Evolutionary conservation across 2,113 vertebrate genomes (phyloP), one percentile per base, ranked within the genome.

Genomic region (Otolemur garnettii): DNA sequence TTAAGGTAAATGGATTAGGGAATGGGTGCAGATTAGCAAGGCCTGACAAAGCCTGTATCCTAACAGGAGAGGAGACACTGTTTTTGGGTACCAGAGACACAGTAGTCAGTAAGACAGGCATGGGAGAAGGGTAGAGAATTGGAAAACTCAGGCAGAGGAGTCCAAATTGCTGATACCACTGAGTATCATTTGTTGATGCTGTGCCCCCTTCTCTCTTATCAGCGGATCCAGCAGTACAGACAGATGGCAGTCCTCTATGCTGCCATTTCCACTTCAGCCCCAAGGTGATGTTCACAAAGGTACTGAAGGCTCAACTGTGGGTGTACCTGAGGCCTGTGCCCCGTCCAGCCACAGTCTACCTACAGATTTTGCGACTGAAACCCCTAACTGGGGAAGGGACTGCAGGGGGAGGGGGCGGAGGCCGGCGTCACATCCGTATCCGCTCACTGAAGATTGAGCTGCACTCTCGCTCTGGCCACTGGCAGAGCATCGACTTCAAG

Each of bases 401-500:
- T 69, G 82, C 97, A 93, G 97, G 97, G 96, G 97, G 93, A 93
- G 97, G 97, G 96, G 97, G 97, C 77, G 97, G 97, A 93, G 97
- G 97, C 86, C 95, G 98, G 62, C 99, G 99, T 83, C 99, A 99
- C 98, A 99, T 99, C 97, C 99, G 99, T 82, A 99, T 99, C 98
- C 99, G 99, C 91, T 99, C 99, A 21, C 99, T 99, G 93, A 99
- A 99, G 98, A 99, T 99, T 72, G 99, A 99, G 98, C 99, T 99
- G 95, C 99, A 99, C 97, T 99, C 99, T 12, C 99, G 99, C 71
- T 95, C 98, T 0, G 99, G 99, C 87, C 99, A 99, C 98, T 99
- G 99, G 99, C 99, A 99, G 98, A 99, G 99, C 98, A 99, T 99
- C 96, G 99, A 99, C 99, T 99, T 99, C 99, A 99, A 99, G 98